phyloP scores from a whole-genome alignment of 2,888 invertebrate species.

The Diadegma fenestrale region DNA sequence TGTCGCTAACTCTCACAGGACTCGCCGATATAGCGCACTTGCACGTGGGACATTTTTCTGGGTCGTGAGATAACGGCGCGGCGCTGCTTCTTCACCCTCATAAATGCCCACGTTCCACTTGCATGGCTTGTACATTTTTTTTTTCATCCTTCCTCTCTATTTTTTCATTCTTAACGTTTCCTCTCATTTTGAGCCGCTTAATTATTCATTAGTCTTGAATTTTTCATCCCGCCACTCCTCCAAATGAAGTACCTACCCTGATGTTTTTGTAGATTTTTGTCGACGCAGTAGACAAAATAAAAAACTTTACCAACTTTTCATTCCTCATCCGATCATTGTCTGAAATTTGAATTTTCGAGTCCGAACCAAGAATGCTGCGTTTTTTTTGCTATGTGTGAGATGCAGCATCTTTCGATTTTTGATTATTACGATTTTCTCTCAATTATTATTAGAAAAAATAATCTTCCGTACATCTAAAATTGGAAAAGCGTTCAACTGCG shows the following conservation, averaged over 20 bases:
- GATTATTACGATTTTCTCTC: background rate
- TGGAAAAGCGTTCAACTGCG: background rate
- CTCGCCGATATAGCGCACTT: slow-evolving; percentile 17
- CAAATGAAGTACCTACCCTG: background rate
- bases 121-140: slow-evolving; percentile 32
- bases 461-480: background rate
- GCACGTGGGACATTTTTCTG: slow-evolving; percentile 53
- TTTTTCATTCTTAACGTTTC: slow-evolving; percentile 15
- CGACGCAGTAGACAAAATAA: too few relatives aligned
- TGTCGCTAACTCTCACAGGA: slow-evolving; percentile 40
- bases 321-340: background rate
- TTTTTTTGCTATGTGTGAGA: too few relatives aligned
- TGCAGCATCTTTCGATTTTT: background rate
- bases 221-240: background rate
- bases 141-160: slow-evolving; percentile 24
- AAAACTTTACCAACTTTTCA: background rate
- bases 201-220: slow-evolving; percentile 20
- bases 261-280: background rate
- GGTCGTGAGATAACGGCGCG: slow-evolving; percentile 55
- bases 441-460: background rate
- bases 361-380: background rate
- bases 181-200: slow-evolving; percentile 25
- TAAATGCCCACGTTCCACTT: slow-evolving; percentile 46
- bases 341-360: background rate
- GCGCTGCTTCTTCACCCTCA: slow-evolving; percentile 47